Base-by-base conservation (phyloP, 2,797 vertebrate genomes). In the Neosilurus mollespiculum region DNA sequence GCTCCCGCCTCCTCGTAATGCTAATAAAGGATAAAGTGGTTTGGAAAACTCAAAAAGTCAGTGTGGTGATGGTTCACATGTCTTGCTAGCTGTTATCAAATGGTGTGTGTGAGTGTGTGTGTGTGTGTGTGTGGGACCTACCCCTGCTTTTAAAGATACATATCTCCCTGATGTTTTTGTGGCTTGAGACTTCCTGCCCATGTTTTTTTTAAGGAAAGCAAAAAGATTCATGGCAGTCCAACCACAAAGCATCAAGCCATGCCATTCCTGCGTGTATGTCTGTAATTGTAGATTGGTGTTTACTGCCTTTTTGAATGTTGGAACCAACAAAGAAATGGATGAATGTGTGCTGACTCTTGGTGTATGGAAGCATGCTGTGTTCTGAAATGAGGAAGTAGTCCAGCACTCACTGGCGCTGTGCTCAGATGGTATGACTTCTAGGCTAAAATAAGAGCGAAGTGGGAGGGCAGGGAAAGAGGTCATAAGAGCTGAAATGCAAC, bases 381-480 rank as follows among this genome's bases (percentile, higher is more conserved):
- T 84, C n/a, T 72, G 62, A 59, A 76, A 53, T 81, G 54, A 81
- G 77, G 71, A 84, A 80, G 9, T 61, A 30, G 71, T 37, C 80
- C 80, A 64, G 37, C 67, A 7, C 69, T 58, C 77, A 69, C 76
- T 78, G 37, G 69, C 43, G 26, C 85, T 84, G 65, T 78, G 61
- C 53, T 78, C 53, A 87, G 62, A 59, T 34, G 58, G 80, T 67
- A 73, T 84, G 80, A 84, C 80, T 80, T 77, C 81, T 71, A 78
- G 75, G 71, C 87, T 82, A 85, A 85, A 85, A 87, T 85, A 85
- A 81, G 53, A 81, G 54, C 64, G 66, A 76, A 64, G 80, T 80
- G 64, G 59, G 54, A 81, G 78, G 71, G 7, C 78, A 81, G 73
- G 43, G 80, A 76, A 81, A 72, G 59, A 87, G 84, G 86, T 86